A percentile compares a stretch with the other conserved stretches of the same genome.
phyloP scores from a whole-genome alignment of 2,797 vertebrate species.

The Glyptemys insculpta region DNA sequence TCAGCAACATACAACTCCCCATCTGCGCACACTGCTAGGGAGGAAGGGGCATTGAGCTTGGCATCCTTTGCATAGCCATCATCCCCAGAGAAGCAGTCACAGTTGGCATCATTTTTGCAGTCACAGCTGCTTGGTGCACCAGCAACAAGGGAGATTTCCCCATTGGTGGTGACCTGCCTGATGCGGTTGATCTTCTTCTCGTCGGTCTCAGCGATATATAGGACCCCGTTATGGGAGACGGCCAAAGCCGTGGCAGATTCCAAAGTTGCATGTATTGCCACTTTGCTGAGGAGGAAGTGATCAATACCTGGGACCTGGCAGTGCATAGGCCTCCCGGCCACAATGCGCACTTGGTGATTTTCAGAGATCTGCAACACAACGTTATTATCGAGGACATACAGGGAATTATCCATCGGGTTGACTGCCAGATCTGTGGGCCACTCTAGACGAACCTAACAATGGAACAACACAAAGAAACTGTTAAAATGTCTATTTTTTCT shows the following conservation, averaged over 20 bases:
- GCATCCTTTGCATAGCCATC: slow-evolving; percentile 98
- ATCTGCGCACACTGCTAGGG: slow-evolving; percentile 93
- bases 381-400: slow-evolving; percentile 97
- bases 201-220: slow-evolving; percentile 96
- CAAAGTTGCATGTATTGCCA: slow-evolving; percentile 95
- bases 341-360: slow-evolving; percentile 97
- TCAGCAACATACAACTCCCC: slow-evolving; percentile 96
- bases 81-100: slow-evolving; percentile 97
- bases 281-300: slow-evolving; percentile 96
- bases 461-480: slow-evolving; percentile 18
- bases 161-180: slow-evolving; percentile 94
- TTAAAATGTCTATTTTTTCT: background rate
- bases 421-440: slow-evolving; percentile 98
- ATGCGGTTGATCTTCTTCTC: slow-evolving; percentile 98
- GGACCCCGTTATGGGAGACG: slow-evolving; percentile 92
- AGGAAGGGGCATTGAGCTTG: slow-evolving; percentile 92
- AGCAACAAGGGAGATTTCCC: slow-evolving; percentile 95
- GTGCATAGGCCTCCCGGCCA: slow-evolving; percentile 97
- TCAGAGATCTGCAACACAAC: slow-evolving; percentile 98
- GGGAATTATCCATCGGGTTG: slow-evolving; percentile 97
- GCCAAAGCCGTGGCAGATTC: slow-evolving; percentile 94
- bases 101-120: slow-evolving; percentile 97
- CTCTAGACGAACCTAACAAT: slow-evolving; percentile 92
- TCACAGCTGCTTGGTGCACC: slow-evolving; percentile 96
- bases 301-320: slow-evolving; percentile 98